phyloP scores from a whole-genome alignment of 2,888 invertebrate species.

The Holacanthella duospinosa region DNA sequence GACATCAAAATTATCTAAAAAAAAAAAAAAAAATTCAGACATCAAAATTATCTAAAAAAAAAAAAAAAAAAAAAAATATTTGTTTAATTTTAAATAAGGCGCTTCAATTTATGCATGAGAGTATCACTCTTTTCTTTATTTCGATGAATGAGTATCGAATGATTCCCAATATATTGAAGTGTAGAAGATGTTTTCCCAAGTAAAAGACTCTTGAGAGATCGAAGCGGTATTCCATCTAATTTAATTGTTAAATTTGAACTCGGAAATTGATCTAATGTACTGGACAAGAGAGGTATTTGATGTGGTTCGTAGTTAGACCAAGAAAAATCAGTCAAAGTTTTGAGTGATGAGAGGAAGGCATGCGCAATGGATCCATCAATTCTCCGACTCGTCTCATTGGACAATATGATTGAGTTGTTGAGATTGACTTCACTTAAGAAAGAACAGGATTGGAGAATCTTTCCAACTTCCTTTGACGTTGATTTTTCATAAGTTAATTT shows the following conservation, averaged over 20 bases:
- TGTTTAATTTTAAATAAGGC: conserved; percentile 24
- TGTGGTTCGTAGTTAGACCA: conserved; percentile 29
- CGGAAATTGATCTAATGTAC: conserved; percentile 24
- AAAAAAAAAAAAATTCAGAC: no score
- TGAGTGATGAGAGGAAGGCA: conserved; percentile 25
- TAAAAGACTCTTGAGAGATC: conserved; percentile 23
- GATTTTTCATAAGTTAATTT: conserved; percentile 25
- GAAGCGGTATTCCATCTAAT: conserved; percentile 25
- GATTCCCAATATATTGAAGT: conserved; percentile 30
- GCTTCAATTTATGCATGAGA: conserved; percentile 28
- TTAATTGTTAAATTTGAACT: conserved; percentile 19
- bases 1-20: no score
- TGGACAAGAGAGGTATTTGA: conserved; percentile 25
- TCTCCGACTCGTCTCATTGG: conserved; percentile 11
- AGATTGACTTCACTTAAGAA: not conserved
- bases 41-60: no score
- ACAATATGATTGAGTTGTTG: not conserved
- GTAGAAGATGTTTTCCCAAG: conserved; percentile 16
- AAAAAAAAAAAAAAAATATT: no score
- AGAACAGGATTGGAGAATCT: conserved; percentile 12
- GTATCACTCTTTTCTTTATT: conserved; percentile 30
- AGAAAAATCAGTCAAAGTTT: conserved; percentile 30
- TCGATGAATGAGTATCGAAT: conserved; percentile 23
- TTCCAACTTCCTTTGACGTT: conserved; percentile 25
- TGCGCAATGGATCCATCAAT: conserved; percentile 26